A percentile compares a stretch with the other conserved stretches of the same genome.
Conservation (phyloP, 2,888 invertebrate genomes). For the Orthosia gothica region DNA sequence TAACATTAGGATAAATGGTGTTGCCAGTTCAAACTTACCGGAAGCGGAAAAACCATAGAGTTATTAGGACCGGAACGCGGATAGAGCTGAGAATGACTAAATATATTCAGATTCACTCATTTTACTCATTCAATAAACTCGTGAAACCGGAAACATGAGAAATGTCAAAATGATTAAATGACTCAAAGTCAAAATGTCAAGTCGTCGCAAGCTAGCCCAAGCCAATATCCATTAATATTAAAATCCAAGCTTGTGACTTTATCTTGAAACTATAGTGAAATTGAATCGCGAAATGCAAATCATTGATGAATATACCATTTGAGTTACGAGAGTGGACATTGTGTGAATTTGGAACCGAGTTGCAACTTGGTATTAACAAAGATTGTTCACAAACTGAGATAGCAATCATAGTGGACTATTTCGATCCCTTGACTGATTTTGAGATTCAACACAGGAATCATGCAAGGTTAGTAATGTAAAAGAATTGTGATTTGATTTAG, state of each 20-base stretch:
- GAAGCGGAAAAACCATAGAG: background rate
- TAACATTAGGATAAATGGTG: background rate
- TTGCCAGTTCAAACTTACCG: background rate
- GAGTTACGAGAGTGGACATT: background rate
- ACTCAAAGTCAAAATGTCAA: background rate
- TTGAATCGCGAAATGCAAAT: background rate
- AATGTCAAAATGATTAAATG: background rate
- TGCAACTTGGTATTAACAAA: background rate
- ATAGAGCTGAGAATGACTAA: background rate
- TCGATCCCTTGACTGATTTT: background rate
- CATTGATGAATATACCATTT: background rate
- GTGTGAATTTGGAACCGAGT: background rate
- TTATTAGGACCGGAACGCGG: background rate
- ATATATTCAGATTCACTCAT: background rate
- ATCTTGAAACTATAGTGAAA: background rate
- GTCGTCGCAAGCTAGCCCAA: background rate
- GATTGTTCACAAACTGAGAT: background rate
- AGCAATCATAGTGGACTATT: background rate
- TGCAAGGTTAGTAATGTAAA: conserved; percentile 38
- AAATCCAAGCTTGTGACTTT: background rate
- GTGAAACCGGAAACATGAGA: background rate
- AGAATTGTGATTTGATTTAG: background rate
- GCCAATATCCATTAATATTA: background rate
- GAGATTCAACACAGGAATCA: conserved; percentile 26
- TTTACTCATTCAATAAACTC: background rate